A percentile compares a stretch with the other conserved stretches of the same genome.
phyloP scores from a whole-genome alignment of 2,797 vertebrate genomes.

The Coendou prehensilis region DNA sequence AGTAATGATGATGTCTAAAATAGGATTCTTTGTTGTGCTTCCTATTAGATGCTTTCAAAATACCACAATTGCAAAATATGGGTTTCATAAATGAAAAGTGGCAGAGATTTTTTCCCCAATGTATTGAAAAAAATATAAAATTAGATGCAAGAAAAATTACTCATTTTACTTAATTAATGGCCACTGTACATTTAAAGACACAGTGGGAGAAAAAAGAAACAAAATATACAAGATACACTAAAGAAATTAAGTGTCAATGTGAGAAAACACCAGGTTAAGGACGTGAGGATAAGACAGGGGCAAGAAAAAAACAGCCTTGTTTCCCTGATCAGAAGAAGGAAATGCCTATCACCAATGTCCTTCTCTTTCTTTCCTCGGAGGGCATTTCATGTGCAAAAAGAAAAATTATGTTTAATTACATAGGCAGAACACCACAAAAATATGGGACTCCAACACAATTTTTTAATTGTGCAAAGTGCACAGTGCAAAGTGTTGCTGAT shows the following conservation, averaged over 20 bases:
- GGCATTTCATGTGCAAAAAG: background rate
- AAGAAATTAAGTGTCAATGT: conserved; percentile 30
- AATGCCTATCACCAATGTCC: background rate
- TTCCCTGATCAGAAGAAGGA: conserved; percentile 64
- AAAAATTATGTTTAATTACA: too few species aligned
- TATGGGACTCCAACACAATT: too few species aligned
- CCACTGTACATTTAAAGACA: conserved; percentile 80
- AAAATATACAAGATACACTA: conserved; percentile 34
- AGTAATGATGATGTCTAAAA: background rate
- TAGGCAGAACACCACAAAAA: too few species aligned
- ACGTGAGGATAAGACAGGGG: conserved; percentile 17
- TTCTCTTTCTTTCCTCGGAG: background rate
- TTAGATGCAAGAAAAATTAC: conserved; percentile 79
- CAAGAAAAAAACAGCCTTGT: background rate
- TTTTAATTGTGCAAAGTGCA: too few species aligned
- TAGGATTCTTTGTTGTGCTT: background rate
- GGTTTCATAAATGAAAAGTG: conserved; percentile 27
- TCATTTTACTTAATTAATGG: conserved; percentile 87
- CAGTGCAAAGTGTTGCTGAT: background rate
- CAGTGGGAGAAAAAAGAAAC: background rate
- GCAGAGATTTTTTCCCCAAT: conserved; percentile 54
- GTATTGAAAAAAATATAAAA: conserved; percentile 78
- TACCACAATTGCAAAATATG: conserved; percentile 1
- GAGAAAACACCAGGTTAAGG: conserved; percentile 79
- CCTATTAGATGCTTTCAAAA: conserved; percentile 22